phyloP scores from a whole-genome alignment of 2,888 invertebrate genomes.

The Pachymerium ferrugineum region DNA sequence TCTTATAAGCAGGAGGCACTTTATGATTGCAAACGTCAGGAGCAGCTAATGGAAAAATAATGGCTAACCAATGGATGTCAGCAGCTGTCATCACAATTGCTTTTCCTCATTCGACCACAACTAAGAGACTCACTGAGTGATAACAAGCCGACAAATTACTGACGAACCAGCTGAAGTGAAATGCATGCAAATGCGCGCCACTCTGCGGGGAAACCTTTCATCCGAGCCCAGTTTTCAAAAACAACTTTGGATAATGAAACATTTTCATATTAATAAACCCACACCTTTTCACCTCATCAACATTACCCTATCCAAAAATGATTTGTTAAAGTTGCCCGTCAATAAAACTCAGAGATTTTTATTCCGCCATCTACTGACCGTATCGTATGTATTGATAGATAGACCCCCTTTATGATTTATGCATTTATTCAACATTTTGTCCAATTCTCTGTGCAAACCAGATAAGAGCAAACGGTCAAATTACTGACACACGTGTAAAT shows the following conservation, averaged over 20 bases:
- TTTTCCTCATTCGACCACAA: slow-evolving; percentile 14
- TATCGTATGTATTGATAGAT: background rate
- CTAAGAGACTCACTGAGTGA: slow-evolving; percentile 2
- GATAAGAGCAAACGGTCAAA: slow-evolving; percentile 10
- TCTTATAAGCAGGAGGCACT: background rate
- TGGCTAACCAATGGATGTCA: slow-evolving; percentile 21
- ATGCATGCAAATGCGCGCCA: background rate
- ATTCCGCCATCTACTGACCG: too few relatives aligned
- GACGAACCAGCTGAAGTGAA: background rate
- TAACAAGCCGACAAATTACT: slow-evolving; percentile 18
- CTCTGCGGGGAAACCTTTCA: background rate
- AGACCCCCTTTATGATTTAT: background rate
- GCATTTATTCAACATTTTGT: slow-evolving; percentile 10
- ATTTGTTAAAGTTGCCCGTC: too few relatives aligned
- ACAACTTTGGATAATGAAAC: too few relatives aligned
- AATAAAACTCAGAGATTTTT: too few relatives aligned
- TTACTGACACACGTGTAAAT: background rate
- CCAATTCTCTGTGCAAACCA: background rate
- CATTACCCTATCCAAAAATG: too few relatives aligned
- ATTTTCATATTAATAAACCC: too few relatives aligned
- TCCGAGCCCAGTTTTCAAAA: too few relatives aligned
- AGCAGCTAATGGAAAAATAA: slow-evolving; percentile 1
- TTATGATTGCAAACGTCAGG: slow-evolving; percentile 20
- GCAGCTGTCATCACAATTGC: slow-evolving; percentile 18
- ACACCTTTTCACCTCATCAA: too few relatives aligned